A percentile compares a stretch with the other conserved stretches of the same genome.
phyloP scores from a whole-genome alignment of 2,888 invertebrate genomes.

The Megalurothrips usitatus region DNA sequence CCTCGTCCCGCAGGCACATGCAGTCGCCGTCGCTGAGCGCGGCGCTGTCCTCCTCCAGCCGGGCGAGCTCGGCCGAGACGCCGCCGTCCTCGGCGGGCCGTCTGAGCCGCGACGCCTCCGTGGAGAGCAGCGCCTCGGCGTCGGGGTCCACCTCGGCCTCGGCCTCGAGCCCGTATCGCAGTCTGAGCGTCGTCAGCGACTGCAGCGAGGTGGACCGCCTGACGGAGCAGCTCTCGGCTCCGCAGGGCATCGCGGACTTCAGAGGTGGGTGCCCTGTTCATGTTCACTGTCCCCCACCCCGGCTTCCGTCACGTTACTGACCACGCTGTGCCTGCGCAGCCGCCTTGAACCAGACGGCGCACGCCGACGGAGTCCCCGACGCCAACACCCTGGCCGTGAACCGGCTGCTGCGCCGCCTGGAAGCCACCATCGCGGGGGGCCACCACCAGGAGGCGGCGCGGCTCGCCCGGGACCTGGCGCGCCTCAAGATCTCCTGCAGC shows the following conservation, averaged over 20 bases:
- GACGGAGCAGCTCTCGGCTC: slow-evolving; percentile 39
- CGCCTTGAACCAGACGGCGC: not conserved
- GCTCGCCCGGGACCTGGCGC: slow-evolving; percentile 70
- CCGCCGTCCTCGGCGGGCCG: not conserved
- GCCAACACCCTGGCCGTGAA: slow-evolving; percentile 59
- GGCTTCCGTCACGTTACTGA: not conserved
- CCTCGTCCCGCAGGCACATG: not conserved
- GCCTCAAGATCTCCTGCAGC: slow-evolving; percentile 69
- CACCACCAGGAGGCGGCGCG: slow-evolving; percentile 70
- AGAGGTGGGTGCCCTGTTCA: slow-evolving; percentile 38
- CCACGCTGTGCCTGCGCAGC: not conserved
- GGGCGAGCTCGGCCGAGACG: not conserved
- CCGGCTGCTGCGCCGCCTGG: slow-evolving; percentile 63
- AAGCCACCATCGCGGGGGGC: slow-evolving; percentile 71
- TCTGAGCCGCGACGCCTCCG: slow-evolving; percentile 8
- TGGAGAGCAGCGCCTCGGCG: slow-evolving; percentile 17
- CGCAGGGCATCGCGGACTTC: slow-evolving; percentile 42
- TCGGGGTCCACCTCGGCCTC: slow-evolving; percentile 28
- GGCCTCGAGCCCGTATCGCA: slow-evolving; percentile 9
- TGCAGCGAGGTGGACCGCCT: slow-evolving; percentile 39
- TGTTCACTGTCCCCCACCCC: too few relatives aligned
- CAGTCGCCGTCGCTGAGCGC: not conserved
- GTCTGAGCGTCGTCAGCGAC: slow-evolving; percentile 11
- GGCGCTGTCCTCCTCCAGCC: not conserved
- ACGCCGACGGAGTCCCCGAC: slow-evolving; percentile 38